Percentiles rank a stretch among this genome's conserved stretches.
Evolutionary conservation across 2,797 vertebrate genomes (phyloP).

Genomic region (Urocyon cinereoargenteus): DNA sequence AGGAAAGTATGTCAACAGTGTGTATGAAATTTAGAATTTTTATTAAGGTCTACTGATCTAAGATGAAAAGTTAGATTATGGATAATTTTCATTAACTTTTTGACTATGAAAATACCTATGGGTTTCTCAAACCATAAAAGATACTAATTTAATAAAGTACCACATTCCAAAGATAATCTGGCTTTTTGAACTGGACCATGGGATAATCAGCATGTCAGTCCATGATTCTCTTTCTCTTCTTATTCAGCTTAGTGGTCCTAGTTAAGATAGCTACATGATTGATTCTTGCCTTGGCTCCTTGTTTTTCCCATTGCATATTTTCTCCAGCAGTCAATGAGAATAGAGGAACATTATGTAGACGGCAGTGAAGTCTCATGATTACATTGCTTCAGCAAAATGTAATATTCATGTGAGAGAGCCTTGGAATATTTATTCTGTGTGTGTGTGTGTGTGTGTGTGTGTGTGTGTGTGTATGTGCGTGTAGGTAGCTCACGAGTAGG

Average conservation of each 20-base stretch:
- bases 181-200: not conserved
- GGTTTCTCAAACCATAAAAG: slow-evolving; percentile 3
- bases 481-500: not conserved
- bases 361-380: not conserved
- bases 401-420: not conserved
- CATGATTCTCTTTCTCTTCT: not conserved
- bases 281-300: not conserved
- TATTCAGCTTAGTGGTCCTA: not conserved
- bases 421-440: not conserved
- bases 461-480: not conserved
- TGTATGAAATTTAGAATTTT: not conserved
- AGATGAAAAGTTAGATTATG: not conserved
- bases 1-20: not conserved
- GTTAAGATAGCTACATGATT: not conserved
- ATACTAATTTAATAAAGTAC: not conserved
- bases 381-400: not conserved
- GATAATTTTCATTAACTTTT: not conserved
- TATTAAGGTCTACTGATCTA: not conserved
- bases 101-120: not conserved
- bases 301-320: not conserved
- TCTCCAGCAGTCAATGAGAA: not conserved
- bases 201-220: not conserved
- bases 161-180: not conserved
- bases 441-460: not conserved
- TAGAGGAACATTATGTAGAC: not conserved